Evolutionary conservation across 2,113 vertebrate genomes (phyloP), one percentile per base, ranked within the genome.

Genomic region (Microtus montanus): DNA sequence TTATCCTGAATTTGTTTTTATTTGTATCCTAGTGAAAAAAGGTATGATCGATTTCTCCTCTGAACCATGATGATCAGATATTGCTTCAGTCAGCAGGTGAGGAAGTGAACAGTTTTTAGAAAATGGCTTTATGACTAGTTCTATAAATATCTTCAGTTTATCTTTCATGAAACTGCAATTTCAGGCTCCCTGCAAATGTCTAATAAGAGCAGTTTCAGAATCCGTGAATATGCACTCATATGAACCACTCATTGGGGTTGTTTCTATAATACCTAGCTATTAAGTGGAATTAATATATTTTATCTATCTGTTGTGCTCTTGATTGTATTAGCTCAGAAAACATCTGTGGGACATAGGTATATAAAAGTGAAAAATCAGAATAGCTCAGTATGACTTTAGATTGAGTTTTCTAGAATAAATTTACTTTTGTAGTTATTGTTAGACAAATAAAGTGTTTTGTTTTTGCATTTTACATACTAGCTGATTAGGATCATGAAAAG

Each of bases 1-100:
- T 71, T 91, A 35, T 95, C 52, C 66, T 88, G 61, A 90, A 94
- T 94, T 95, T 97, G 78, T 92, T 95, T 96, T 97, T 94, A 96
- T 87, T 96, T 96, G 93, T 93, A 92, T 96, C 84, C 80, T 89
- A 75, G 80, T 86, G 90, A 75, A 84, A 96, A 93, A 90, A 71
- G 9, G 28, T 71, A 26, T 52, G 54, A 96, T 93, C 1, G 4
- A 89, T 95, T 35, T 94, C 54, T 91, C 13, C 52, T 91, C 68
- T 95, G 28, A 64, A 71, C 73, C 49, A 90, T 3, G 5, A 71
- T 91, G 93, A 91, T 95, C 89, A 92, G 95, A 96, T 96, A 96
- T 89, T 89, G 88, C 94, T 71, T 90, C 49, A 71, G 87, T 96
- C 95, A 96, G 91, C 91, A 94, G 71, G 85, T 92, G 63, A 86